Conservation (phyloP, 2,797 vertebrate species). For the Forpus xanthops region DNA sequence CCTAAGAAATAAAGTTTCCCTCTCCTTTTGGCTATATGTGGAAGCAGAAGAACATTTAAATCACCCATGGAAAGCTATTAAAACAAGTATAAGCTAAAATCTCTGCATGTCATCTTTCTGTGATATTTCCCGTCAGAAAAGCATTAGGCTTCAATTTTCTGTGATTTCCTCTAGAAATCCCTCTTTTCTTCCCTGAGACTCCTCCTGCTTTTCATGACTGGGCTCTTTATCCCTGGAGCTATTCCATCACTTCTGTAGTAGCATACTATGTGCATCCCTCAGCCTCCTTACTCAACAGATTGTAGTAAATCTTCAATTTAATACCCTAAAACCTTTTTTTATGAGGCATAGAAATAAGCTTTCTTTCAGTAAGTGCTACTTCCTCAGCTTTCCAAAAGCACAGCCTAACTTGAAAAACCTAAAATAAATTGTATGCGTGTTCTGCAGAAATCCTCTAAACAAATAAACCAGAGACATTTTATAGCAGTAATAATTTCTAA, state of each 20-base stretch:
- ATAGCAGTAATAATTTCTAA: constrained; percentile 51
- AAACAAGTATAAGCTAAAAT: neutral
- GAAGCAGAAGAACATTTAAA: neutral
- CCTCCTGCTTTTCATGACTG: neutral
- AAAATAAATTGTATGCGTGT: constrained; percentile 34
- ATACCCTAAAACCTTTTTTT: neutral
- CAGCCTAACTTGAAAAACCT: constrained; percentile 6
- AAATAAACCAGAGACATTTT: constrained; percentile 55
- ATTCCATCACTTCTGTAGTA: neutral
- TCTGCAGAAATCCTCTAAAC: constrained; percentile 47
- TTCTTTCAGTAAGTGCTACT: constrained; percentile 20
- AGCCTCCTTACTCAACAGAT: neutral
- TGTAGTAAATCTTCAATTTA: constrained; percentile 28
- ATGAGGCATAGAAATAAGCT: constrained; percentile 25
- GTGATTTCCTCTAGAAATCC: neutral
- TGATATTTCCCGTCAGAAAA: neutral
- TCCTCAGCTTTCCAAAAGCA: constrained; percentile 23
- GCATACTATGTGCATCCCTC: neutral
- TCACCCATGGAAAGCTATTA: neutral
- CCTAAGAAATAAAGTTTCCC: neutral
- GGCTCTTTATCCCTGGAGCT: neutral
- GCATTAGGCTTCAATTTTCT: neutral
- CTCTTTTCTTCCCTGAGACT: neutral
- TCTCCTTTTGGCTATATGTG: neutral
- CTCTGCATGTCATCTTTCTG: neutral